phyloP scores from a whole-genome alignment of 1,140 invertebrate genomes.

The Drosophila ironensis region DNA sequence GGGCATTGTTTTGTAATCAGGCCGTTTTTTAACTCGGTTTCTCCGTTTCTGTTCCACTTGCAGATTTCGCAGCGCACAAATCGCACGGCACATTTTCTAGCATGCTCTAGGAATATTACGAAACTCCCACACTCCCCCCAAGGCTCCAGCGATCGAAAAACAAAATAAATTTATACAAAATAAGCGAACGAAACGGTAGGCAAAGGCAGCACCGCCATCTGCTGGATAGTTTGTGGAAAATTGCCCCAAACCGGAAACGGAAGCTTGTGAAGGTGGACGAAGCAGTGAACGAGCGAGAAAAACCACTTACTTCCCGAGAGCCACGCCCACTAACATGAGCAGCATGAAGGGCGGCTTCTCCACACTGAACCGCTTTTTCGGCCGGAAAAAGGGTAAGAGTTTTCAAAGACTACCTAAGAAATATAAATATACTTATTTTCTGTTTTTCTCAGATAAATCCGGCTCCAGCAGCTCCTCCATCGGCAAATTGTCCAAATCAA shows the following conservation, averaged over 20 bases:
- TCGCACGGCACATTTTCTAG: conserved; percentile 68
- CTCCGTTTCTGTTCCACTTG: conserved; percentile 41
- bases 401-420: not conserved
- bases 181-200: not conserved
- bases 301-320: conserved; percentile 1
- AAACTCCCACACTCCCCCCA: conserved; percentile 25
- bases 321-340: conserved; percentile 70
- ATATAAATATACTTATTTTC: not conserved
- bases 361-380: conserved; percentile 81
- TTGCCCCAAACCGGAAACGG: conserved; percentile 4
- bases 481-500: conserved; percentile 78
- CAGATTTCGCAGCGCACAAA: conserved; percentile 67
- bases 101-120: conserved; percentile 68
- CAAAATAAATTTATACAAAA: not conserved
- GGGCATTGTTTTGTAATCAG: conserved; percentile 37
- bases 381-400: conserved; percentile 75
- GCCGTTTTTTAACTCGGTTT: conserved; percentile 20
- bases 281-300: conserved; percentile 1
- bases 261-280: not conserved
- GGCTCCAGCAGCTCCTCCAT: conserved; percentile 48
- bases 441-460: conserved; percentile 45
- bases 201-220: no score
- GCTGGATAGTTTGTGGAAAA: not conserved
- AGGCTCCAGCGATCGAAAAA: not conserved
- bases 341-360: conserved; percentile 81